phyloP scores from a whole-genome alignment of 2,888 invertebrate genomes.

The Diarsia dahlii region DNA sequence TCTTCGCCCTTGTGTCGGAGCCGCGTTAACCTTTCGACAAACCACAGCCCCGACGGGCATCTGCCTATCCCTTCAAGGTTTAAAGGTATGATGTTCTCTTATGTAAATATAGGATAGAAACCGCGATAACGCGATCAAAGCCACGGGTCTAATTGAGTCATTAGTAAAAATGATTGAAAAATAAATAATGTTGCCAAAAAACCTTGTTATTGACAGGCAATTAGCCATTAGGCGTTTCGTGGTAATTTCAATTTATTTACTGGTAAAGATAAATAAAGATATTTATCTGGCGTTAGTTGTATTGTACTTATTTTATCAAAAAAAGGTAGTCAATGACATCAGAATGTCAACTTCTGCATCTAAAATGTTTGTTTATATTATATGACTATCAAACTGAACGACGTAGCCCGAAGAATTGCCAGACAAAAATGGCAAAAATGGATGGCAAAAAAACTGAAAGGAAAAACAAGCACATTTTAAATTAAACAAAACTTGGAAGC shows the following conservation, averaged over 20 bases:
- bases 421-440: no score
- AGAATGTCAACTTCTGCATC: background rate
- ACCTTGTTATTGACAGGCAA: background rate
- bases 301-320: background rate
- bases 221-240: background rate
- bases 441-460: no score
- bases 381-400: no score
- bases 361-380: background rate
- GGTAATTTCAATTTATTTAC: conserved; percentile 12
- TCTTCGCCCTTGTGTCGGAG: no score
- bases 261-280: background rate
- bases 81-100: no score
- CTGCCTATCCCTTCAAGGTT: no score
- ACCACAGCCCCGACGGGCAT: no score
- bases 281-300: background rate
- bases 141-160: background rate
- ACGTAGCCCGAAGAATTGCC: no score
- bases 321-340: background rate
- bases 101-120: no score
- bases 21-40: no score
- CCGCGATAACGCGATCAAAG: background rate
- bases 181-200: background rate
- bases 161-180: background rate
- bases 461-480: no score
- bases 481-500: no score